A percentile compares a stretch with the other conserved stretches of the same genome.
Conservation (phyloP, 2,113 vertebrate species). For the Dascyllus trimaculatus region DNA sequence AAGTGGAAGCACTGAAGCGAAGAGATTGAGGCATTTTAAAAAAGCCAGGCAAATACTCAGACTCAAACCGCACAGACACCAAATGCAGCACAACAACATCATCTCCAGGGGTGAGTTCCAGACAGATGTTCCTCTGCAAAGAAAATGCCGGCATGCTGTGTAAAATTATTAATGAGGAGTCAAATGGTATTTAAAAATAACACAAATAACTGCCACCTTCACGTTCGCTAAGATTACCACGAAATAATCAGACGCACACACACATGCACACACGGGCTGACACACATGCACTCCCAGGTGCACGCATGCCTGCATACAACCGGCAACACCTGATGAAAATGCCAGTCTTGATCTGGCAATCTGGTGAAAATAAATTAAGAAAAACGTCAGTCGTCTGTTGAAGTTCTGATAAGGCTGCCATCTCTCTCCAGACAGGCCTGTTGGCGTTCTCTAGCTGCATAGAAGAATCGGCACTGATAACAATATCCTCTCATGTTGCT, state of each 20-base stretch:
- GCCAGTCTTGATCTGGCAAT: slow-evolving; percentile 71
- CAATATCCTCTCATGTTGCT: slow-evolving; percentile 58
- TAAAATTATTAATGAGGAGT: slow-evolving; percentile 58
- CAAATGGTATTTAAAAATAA: slow-evolving; percentile 51
- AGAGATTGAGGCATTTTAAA: slow-evolving; percentile 49
- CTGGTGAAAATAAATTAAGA: slow-evolving; percentile 69
- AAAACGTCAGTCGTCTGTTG: slow-evolving; percentile 61
- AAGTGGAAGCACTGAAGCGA: slow-evolving; percentile 53
- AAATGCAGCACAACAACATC: slow-evolving; percentile 24
- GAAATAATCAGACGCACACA: slow-evolving; percentile 23
- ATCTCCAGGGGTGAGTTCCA: slow-evolving; percentile 45
- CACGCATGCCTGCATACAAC: neutral
- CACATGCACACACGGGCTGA: neutral
- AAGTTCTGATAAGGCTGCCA: slow-evolving; percentile 66
- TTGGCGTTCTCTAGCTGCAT: slow-evolving; percentile 37
- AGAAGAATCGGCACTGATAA: slow-evolving; percentile 61
- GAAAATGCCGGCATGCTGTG: slow-evolving; percentile 41
- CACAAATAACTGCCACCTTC: slow-evolving; percentile 15
- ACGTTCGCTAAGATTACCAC: slow-evolving; percentile 35
- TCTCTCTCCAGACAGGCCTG: slow-evolving; percentile 42
- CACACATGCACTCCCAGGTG: neutral
- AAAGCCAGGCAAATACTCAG: neutral
- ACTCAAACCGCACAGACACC: slow-evolving; percentile 8
- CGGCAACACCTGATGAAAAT: slow-evolving; percentile 70
- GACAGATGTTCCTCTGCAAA: slow-evolving; percentile 60